A percentile compares a stretch with the other conserved stretches of the same genome.
These are phyloP conservation scores for Tetramorium bicarinatum DNA, from an alignment of 2,888 invertebrate genomes.

Conservation along the genomic window DNA sequence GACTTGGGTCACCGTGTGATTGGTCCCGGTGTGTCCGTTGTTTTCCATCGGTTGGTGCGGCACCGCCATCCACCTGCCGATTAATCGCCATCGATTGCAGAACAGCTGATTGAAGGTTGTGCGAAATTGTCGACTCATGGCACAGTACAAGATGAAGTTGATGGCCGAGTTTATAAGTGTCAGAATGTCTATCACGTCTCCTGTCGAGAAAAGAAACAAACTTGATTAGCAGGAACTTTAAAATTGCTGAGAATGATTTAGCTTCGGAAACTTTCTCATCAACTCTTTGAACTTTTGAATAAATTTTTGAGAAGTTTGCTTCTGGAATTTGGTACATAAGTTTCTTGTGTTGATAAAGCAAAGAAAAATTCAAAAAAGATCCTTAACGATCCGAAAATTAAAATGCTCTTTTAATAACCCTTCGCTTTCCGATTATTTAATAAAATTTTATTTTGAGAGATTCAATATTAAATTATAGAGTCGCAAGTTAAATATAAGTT, in stretches of 20 bases:
- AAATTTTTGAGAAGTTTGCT: slow-evolving; percentile 4
- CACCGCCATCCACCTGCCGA: slow-evolving; percentile 81
- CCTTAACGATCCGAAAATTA: background rate
- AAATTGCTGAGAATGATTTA: slow-evolving; percentile 7
- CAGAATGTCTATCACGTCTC: slow-evolving; percentile 95
- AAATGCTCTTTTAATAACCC: slow-evolving; percentile 2
- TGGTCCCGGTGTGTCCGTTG: slow-evolving; percentile 82
- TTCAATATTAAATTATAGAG: background rate
- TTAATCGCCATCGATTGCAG: slow-evolving; percentile 82
- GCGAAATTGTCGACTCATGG: slow-evolving; percentile 97
- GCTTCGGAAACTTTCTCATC: slow-evolving; percentile 1
- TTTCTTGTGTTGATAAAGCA: slow-evolving; percentile 34
- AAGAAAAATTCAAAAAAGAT: background rate
- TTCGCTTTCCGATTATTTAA: background rate
- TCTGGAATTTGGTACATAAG: slow-evolving; percentile 15
- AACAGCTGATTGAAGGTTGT: slow-evolving; percentile 92
- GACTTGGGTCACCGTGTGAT: slow-evolving; percentile 84
- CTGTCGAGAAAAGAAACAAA: slow-evolving; percentile 72
- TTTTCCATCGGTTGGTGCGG: slow-evolving; percentile 81
- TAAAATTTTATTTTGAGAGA: background rate
- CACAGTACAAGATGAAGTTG: slow-evolving; percentile 97
- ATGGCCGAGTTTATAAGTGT: slow-evolving; percentile 97
- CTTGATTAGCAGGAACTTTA: slow-evolving; percentile 24
- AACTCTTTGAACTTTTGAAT: slow-evolving; percentile 15
- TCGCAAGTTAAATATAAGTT: background rate